A percentile compares a stretch with the other conserved stretches of the same genome.
These are phyloP conservation scores for Balaenoptera acutorostrata DNA, from an alignment of 2,113 vertebrate genomes.

Conservation along the genomic window DNA sequence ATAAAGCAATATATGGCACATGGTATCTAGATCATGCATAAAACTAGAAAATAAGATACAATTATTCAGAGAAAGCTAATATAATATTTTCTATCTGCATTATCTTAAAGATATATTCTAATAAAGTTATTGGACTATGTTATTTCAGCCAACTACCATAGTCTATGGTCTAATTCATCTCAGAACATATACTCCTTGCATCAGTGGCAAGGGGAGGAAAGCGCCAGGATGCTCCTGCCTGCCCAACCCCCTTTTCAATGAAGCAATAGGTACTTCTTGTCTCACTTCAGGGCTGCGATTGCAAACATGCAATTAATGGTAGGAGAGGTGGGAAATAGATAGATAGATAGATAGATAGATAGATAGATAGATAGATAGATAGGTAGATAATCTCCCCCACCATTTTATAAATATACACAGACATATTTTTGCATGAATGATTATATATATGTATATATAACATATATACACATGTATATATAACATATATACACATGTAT, in stretches of 20 bases:
- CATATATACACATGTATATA: not conserved
- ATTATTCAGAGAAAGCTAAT: not conserved
- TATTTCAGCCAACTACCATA: not conserved
- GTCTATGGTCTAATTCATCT: not conserved
- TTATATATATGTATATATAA: not conserved
- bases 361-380: not conserved
- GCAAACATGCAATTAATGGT: not conserved
- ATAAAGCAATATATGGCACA: not conserved
- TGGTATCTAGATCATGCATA: not conserved
- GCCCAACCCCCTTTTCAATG: not conserved
- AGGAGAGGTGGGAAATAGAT: not conserved
- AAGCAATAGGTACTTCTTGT: not conserved
- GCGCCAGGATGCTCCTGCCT: not conserved
- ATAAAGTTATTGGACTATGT: not conserved
- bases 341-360: not conserved
- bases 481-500: not conserved
- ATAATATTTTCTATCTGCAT: not conserved
- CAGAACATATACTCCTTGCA: not conserved
- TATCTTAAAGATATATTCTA: not conserved
- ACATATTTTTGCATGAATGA: not conserved
- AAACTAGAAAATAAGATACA: not conserved
- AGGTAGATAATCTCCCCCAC: not conserved
- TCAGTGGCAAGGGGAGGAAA: not conserved
- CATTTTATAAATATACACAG: not conserved
- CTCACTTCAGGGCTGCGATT: not conserved